Conservation (phyloP, 2,113 vertebrate genomes). For the Thomomys bottae region DNA sequence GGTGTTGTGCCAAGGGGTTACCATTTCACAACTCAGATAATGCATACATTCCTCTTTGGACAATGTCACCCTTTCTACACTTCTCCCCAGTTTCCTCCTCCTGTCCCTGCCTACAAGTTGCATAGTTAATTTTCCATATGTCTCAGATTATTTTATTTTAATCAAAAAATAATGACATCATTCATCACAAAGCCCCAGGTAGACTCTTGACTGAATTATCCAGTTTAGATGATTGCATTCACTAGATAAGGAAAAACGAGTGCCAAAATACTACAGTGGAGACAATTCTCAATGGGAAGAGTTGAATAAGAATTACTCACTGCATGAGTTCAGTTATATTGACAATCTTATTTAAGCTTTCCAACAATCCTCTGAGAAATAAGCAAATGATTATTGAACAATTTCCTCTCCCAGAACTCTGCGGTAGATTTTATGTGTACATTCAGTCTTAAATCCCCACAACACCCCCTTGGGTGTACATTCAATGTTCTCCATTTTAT, state of each 20-base stretch:
- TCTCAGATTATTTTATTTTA: conserved; percentile 48
- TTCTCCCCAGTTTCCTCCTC: no score
- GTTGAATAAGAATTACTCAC: neutral
- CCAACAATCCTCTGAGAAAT: conserved; percentile 17
- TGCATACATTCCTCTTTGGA: no score
- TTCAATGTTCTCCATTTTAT: conserved; percentile 32
- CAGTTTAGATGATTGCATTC: conserved; percentile 9
- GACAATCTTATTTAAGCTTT: conserved; percentile 29
- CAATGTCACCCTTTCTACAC: no score
- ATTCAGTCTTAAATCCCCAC: neutral
- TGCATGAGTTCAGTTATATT: neutral
- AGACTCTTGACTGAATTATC: conserved; percentile 38
- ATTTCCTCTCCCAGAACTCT: neutral
- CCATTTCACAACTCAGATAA: no score
- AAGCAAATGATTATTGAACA: neutral
- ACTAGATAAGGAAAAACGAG: conserved; percentile 45
- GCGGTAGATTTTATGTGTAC: neutral
- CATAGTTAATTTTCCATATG: no score
- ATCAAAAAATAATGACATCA: conserved; percentile 56
- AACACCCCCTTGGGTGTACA: neutral
- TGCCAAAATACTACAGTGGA: neutral
- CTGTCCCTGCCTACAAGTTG: no score
- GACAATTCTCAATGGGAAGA: neutral
- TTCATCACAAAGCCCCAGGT: conserved; percentile 12
- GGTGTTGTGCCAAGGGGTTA: no score